Base-by-base conservation (phyloP, 2,888 invertebrate species). In the Cephus spinipes region DNA sequence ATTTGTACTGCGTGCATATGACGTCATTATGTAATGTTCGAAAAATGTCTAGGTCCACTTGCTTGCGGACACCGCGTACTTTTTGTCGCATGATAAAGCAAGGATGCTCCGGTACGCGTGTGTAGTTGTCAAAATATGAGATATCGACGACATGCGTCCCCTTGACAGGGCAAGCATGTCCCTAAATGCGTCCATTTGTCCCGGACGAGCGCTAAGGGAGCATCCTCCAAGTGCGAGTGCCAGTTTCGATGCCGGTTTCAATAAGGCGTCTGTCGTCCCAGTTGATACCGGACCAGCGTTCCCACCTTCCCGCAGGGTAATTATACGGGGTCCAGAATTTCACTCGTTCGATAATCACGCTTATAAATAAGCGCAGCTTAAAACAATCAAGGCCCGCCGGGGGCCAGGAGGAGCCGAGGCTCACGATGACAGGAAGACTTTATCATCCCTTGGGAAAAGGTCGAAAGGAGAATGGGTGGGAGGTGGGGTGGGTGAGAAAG, bases 101-200 rank as follows among this genome's bases (percentile, higher is more conserved):
- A 55, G 15, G 23, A 55, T 55, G 9, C 23, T 23, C 55, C 55
- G 23, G 55, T 15, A 3, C 35, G 77, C 23, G 34, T 31, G 33
- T 30, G 77, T 75, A 71, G 75, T 77, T 77, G 75, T 82, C 83
- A 84, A 87, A 85, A 87, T 81, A 81, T 85, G 83, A 87, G 85
- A 87, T 86, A 87, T 86, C 80, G 85, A 80, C 81, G 85, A 86
- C 81, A 85, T 82, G 85, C 83, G 82, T 82, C 79, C 81, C 81
- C 81, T 79, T 81, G 84, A 84, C 84, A 83, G 82, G 80, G 84
- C 83, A 83, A 83, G 86, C 85, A 81, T 84, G 87, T 87, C 84
- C 81, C 82, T 82, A 85, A 87, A 84, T 83, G 83, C 81, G 77
- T 80, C 83, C 83, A 87, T 87, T 86, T 86, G 84, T 87, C 83